These are phyloP conservation scores for Xanthostigma xanthostigma DNA, from an alignment of 2,888 invertebrate species.

Conservation along the genomic window DNA sequence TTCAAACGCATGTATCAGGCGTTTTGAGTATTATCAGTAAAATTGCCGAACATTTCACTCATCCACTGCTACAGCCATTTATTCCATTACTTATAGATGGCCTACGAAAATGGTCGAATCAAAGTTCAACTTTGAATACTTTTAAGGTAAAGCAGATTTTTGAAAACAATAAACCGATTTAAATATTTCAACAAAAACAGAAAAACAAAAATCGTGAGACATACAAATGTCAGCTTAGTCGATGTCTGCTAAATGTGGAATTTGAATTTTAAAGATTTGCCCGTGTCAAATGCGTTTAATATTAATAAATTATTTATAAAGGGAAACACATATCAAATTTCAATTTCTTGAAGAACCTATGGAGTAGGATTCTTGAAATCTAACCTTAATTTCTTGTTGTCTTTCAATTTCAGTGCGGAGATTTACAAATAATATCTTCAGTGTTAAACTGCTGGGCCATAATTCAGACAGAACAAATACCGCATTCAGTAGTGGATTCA, in stretches of 20 bases:
- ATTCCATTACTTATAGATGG: slow-evolving; percentile 23
- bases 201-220: too few relatives aligned
- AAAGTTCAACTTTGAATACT: slow-evolving; percentile 26
- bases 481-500: slow-evolving; percentile 14
- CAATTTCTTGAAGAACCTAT: neutral
- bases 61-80: slow-evolving; percentile 9
- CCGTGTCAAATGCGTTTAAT: too few relatives aligned
- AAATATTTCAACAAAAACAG: too few relatives aligned
- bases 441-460: slow-evolving; percentile 17
- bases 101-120: slow-evolving; percentile 34
- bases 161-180: too few relatives aligned
- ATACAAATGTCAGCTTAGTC: too few relatives aligned
- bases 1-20: slow-evolving; percentile 42
- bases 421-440: slow-evolving; percentile 24
- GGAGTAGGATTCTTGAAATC: neutral
- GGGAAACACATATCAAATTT: too few relatives aligned
- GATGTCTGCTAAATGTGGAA: too few relatives aligned
- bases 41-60: slow-evolving; percentile 7
- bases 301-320: too few relatives aligned
- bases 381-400: neutral
- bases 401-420: slow-evolving; percentile 24
- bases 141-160: slow-evolving; percentile 24
- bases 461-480: neutral
- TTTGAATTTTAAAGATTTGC: too few relatives aligned
- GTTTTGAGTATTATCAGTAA: slow-evolving; percentile 33